Evolutionary conservation across 1,140 invertebrate genomes (phyloP).

Genomic region (Calycopis cecrops): DNA sequence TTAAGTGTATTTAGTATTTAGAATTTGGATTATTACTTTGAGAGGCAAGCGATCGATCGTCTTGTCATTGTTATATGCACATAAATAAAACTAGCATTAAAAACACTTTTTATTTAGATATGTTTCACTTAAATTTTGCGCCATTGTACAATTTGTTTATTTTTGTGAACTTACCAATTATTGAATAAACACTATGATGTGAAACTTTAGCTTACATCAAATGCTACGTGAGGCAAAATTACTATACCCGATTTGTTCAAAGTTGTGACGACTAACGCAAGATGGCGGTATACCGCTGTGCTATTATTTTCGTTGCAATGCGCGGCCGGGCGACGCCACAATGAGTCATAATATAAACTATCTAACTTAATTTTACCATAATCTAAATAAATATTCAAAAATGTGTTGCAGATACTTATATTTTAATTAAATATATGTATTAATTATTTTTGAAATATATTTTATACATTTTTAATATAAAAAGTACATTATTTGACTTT

Average conservation of each 20-base stretch:
- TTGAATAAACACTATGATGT: conserved; percentile 48
- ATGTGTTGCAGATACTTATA: no score
- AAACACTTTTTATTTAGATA: conserved; percentile 15
- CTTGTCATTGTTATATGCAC: conserved; percentile 13
- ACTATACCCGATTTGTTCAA: conserved; percentile 47
- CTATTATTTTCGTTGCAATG: conserved; percentile 16
- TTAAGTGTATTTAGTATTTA: not conserved
- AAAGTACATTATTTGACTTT: conserved; percentile 27
- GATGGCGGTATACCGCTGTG: conserved; percentile 56
- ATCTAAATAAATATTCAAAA: not conserved
- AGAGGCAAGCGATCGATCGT: conserved; percentile 37
- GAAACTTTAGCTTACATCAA: conserved; percentile 38
- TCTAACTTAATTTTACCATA: not conserved
- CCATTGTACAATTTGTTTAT: conserved; percentile 47
- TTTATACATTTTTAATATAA: conserved; percentile 13
- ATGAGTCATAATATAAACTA: not conserved
- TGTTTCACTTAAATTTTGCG: conserved; percentile 57
- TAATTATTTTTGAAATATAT: not conserved
- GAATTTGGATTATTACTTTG: conserved; percentile 4
- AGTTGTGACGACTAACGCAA: conserved; percentile 59
- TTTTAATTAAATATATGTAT: no score
- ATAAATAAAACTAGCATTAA: not conserved
- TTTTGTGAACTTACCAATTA: conserved; percentile 56
- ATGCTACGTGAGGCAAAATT: conserved; percentile 36
- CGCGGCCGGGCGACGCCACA: not conserved